Conservation (phyloP, 2,888 invertebrate genomes). For the Acleris emargana region DNA sequence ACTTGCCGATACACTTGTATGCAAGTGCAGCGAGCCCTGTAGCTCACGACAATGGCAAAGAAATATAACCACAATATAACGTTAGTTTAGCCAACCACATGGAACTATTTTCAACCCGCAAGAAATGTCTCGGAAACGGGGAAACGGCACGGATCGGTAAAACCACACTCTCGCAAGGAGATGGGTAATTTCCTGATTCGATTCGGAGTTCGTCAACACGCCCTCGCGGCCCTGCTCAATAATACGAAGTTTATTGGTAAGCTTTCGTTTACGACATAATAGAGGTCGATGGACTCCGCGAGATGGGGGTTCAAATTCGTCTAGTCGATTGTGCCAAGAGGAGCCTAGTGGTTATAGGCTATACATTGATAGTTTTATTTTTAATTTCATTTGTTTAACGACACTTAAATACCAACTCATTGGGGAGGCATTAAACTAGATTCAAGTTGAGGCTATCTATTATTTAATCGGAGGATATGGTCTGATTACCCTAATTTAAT, state of each 20-base stretch:
- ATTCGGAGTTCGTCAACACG: slow-evolving; percentile 39
- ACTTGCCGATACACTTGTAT: no score
- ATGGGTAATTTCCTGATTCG: slow-evolving; percentile 37
- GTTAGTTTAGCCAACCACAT: no score
- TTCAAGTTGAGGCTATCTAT: no score
- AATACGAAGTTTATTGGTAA: slow-evolving; percentile 16
- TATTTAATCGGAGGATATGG: no score
- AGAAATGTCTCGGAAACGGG: neutral
- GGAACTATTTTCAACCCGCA: no score
- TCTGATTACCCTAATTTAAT: no score
- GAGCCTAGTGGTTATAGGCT: neutral
- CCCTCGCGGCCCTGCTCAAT: slow-evolving; percentile 29
- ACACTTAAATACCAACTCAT: no score
- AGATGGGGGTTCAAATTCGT: neutral
- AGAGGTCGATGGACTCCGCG: slow-evolving; percentile 21
- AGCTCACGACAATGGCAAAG: no score
- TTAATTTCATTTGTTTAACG: neutral
- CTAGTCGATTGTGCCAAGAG: neutral
- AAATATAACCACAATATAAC: no score
- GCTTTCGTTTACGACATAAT: slow-evolving; percentile 13
- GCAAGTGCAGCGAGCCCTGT: no score
- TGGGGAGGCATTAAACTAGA: no score
- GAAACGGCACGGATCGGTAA: slow-evolving; percentile 5
- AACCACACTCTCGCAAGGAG: slow-evolving; percentile 25
- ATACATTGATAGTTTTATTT: neutral